Evolutionary conservation across 92 coral and sea anemone genomes (phyloP).

Genomic region (Epizoanthus fatuus): DNA sequence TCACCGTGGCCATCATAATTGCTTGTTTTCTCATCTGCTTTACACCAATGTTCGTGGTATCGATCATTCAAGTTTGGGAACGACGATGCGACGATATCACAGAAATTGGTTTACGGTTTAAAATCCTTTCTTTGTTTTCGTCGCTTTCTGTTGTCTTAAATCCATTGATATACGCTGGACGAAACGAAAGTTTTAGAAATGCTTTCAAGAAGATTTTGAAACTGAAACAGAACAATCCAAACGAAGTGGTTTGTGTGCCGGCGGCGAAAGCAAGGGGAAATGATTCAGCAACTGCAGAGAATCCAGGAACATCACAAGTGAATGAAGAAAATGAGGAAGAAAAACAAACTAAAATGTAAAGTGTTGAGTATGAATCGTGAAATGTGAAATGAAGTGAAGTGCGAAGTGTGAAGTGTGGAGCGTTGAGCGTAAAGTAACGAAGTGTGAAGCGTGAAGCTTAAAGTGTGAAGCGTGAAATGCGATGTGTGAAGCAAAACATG

Average conservation of each 20-base stretch:
- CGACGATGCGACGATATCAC: conserved; percentile 4
- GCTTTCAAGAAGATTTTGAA: conserved; percentile 19
- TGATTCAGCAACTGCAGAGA: background rate
- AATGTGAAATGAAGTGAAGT: too few species aligned
- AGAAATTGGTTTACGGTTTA: background rate
- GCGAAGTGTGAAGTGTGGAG: too few species aligned
- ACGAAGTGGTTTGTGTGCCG: background rate
- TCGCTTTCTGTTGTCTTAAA: background rate
- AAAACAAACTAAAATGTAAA: too few species aligned
- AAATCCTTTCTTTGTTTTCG: background rate
- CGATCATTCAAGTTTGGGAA: background rate
- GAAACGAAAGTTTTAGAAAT: conserved; percentile 26
- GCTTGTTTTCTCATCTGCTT: conserved; percentile 24
- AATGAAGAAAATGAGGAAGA: too few species aligned
- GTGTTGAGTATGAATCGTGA: too few species aligned
- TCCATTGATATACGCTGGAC: conserved; percentile 14
- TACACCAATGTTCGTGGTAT: conserved; percentile 20
- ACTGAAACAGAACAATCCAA: background rate
- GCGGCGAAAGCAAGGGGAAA: background rate
- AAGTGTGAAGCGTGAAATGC: too few species aligned
- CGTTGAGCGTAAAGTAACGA: too few species aligned
- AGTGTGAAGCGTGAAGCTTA: too few species aligned
- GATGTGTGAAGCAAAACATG: too few species aligned
- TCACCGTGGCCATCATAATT: conserved; percentile 16
- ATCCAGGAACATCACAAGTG: background rate